Evolutionary conservation across 2,797 vertebrate species (phyloP), one percentile per base, ranked within the genome.

Genomic region (Sparidentex hasta): DNA sequence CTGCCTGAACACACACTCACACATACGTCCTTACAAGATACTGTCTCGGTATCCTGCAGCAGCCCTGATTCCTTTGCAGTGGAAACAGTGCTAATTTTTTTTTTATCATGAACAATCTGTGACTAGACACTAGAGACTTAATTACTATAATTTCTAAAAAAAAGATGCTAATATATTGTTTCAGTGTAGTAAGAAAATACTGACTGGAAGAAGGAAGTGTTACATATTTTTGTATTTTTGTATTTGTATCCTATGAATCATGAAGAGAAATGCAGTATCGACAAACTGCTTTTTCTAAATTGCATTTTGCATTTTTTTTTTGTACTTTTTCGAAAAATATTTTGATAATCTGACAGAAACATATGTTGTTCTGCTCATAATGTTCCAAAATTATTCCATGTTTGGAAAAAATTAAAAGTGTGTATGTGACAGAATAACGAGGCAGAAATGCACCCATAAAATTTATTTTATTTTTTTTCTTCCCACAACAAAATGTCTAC

Each of bases 401-500:
- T 64, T 46, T 59, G 4, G 8, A 12, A 18, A 48, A 74, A 71
- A 74, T 73, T 58, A 79, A 72, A 67, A 23, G 14, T 55, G 27
- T 73, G 50, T 64, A 57, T 72, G 62, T 58, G 61, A 74, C 68
- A 94, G 64, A 84, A 87, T 86, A 87, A 86, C 2, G 83, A 94
- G 90, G 84, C 93, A 89, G 88, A 94, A 93, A 92, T 96, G 83
- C 90, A 94, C 95, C 94, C 94, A 96, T 97, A 96, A 96, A 96
- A 96, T 97, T 94, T 95, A 81, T 95, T 97, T 96, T 96, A 95
- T 95, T 95, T 95, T 96, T 95, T 96, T 96, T 96, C 91, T 93
- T 95, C 94, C 96, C 96, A 94, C 96, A 97, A 95, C 97, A 96
- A 97, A 96, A 95, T 92, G 78, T 98, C 95, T 98, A 98, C 96